A percentile compares a stretch with the other conserved stretches of the same genome.
These are phyloP conservation scores for Neodon shergylaensis DNA, from an alignment of 2,113 vertebrate genomes.

Conservation along the genomic window DNA sequence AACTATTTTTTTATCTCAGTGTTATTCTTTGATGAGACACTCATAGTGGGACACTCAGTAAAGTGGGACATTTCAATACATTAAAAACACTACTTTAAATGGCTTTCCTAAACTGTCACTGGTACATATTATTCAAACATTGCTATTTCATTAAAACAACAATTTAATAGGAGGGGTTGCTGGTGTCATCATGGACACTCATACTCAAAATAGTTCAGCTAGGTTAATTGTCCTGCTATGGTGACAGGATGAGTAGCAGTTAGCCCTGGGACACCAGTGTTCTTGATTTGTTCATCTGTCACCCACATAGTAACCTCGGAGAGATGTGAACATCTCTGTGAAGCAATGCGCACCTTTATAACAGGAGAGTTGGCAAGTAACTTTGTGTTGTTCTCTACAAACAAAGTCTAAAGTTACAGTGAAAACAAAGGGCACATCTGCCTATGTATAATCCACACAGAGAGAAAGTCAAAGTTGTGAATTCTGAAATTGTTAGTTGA, in stretches of 20 bases:
- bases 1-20: background rate
- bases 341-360: background rate
- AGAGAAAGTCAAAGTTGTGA: background rate
- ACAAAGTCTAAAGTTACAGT: background rate
- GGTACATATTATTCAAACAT: background rate
- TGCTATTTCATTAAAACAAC: background rate
- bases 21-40: background rate
- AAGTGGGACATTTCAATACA: background rate
- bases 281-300: background rate
- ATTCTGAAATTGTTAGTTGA: background rate
- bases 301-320: background rate
- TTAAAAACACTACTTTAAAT: background rate
- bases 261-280: background rate
- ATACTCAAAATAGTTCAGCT: background rate
- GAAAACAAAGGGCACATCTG: background rate
- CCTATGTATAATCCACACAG: background rate
- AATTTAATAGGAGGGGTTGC: background rate
- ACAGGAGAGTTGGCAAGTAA: background rate
- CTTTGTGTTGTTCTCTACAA: background rate
- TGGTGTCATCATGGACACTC: background rate
- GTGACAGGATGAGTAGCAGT: background rate
- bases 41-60: background rate
- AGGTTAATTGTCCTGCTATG: background rate
- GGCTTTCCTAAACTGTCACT: background rate
- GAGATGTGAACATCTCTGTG: background rate